Base-by-base conservation (phyloP, 1,140 invertebrate genomes). In the Lycorma delicatula region DNA sequence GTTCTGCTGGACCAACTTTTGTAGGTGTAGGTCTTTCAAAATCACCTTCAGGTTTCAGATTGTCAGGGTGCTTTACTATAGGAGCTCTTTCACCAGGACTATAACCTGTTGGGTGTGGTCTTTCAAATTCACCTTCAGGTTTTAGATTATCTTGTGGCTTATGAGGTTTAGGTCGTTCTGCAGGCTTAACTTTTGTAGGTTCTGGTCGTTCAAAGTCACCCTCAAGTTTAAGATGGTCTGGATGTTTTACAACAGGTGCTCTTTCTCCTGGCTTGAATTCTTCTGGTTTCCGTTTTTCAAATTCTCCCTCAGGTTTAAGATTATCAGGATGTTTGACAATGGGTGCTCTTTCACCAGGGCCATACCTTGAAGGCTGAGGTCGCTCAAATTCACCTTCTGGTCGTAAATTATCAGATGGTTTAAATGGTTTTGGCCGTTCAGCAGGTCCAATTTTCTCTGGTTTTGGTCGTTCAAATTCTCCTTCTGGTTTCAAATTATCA, bases 401-500 rank as follows among this genome's bases (percentile, higher is more conserved):
- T 56, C 65, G 66, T 0, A 82, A 60, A 25, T 68, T 68, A 44
- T 69, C 67, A 11, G 67, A 46, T 9, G 71, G 74, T 59, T 68
- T 72, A 29, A 69, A 69, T 16, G 70, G 70, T 26, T 64, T 63
- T 22, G 71, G 72, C 31, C 62, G 41, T 53, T 65, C 62, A 1
- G 52, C 58, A 12, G 63, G 54, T 36, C 36, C 27, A 46, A 58
- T 29, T n/a, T 61, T 51, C 20, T 63, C 56, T 34, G 27, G 36
- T 26, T 28, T n/a, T 13, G 69, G 67, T 27, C 69, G 60, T 47
- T 72, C 67, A 60, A 81, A 80, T 16, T 82, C 78, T 6, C 82
- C 81, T 71, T 85, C 82, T 2, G 80, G 77, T 61, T 69, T 72
- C 0, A 86, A 68, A 65, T 85, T 85, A 66, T 83, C 78, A 60